A percentile compares a stretch with the other conserved stretches of the same genome.
Evolutionary conservation across 30 jellyfish, hydroid and myxozoan genomes (phyloP).

Genomic region (Aurelia coerulea): DNA sequence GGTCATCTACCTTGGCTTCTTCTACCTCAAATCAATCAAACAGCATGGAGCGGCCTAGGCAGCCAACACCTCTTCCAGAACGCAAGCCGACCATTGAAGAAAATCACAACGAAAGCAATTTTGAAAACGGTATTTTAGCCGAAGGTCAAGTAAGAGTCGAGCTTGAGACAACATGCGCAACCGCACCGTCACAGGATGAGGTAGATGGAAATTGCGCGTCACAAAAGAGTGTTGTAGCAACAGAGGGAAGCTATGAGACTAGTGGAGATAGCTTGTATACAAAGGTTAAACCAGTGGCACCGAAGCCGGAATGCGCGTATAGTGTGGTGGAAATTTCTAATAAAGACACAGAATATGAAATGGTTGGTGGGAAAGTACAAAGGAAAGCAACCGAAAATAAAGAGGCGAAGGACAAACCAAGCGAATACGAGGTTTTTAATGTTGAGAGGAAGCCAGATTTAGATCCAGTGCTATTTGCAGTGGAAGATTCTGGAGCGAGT

Average conservation of each 20-base stretch:
- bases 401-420: background rate
- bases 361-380: slow-evolving; percentile 43
- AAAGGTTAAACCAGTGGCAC: slow-evolving; percentile 53
- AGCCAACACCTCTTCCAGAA: slow-evolving; percentile 3
- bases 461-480: slow-evolving; percentile 48
- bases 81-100: background rate
- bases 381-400: slow-evolving; percentile 9
- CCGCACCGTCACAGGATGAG: background rate
- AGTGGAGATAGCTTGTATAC: slow-evolving; percentile 67
- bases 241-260: slow-evolving; percentile 42
- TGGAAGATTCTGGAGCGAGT: slow-evolving; percentile 75
- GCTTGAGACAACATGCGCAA: background rate
- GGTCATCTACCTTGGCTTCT: slow-evolving; percentile 2
- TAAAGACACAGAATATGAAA: slow-evolving; percentile 57
- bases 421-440: slow-evolving; percentile 13
- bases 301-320: slow-evolving; percentile 59
- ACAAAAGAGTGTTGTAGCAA: no score
- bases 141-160: background rate
- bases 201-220: background rate
- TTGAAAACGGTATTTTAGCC: background rate
- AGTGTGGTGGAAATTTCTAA: slow-evolving; percentile 61
- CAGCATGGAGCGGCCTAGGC: background rate
- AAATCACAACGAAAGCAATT: background rate
- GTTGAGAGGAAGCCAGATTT: background rate
- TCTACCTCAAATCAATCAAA: background rate